Percentiles rank a stretch among this genome's conserved stretches.
phyloP scores from a whole-genome alignment of 2,888 invertebrate genomes.

The Mimumesa dahlbomi region DNA sequence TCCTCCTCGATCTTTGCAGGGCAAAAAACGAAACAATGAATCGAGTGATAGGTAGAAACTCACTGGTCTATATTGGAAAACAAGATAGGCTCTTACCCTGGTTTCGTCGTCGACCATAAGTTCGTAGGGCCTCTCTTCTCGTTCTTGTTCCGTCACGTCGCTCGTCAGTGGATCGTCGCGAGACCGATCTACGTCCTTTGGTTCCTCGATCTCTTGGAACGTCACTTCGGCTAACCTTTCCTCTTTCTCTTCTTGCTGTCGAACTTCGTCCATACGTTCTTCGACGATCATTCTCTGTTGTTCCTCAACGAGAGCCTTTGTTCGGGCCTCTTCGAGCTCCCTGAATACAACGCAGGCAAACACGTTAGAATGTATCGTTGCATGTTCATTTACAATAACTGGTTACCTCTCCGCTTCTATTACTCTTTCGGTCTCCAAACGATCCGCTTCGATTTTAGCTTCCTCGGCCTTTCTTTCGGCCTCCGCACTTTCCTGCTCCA shows the following conservation, averaged over 20 bases:
- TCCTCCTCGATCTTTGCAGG: slow-evolving; percentile 59
- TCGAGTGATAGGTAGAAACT: background rate
- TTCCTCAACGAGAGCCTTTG: slow-evolving; percentile 56
- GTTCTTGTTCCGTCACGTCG: slow-evolving; percentile 71
- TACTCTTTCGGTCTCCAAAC: slow-evolving; percentile 61
- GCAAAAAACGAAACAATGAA: background rate
- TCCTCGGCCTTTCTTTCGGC: slow-evolving; percentile 81
- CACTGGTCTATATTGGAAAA: background rate
- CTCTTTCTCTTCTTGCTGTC: slow-evolving; percentile 84
- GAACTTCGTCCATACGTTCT: slow-evolving; percentile 81
- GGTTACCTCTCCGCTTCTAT: slow-evolving; percentile 69
- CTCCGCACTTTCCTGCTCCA: slow-evolving; percentile 81
- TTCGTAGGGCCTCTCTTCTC: slow-evolving; percentile 72
- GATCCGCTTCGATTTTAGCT: slow-evolving; percentile 74
- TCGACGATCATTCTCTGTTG: slow-evolving; percentile 81
- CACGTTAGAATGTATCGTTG: too few relatives aligned
- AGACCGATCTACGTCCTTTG: slow-evolving; percentile 51
- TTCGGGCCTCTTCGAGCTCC: slow-evolving; percentile 17
- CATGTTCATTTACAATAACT: too few relatives aligned
- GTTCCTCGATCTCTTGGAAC: slow-evolving; percentile 52
- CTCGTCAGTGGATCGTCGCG: slow-evolving; percentile 63
- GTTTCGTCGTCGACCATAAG: slow-evolving; percentile 73
- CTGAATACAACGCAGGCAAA: slow-evolving; percentile 2
- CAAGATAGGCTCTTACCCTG: too few relatives aligned
- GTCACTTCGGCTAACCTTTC: slow-evolving; percentile 84